Conservation (phyloP, 2,888 invertebrate genomes). For the Drosophila koepferae region DNA sequence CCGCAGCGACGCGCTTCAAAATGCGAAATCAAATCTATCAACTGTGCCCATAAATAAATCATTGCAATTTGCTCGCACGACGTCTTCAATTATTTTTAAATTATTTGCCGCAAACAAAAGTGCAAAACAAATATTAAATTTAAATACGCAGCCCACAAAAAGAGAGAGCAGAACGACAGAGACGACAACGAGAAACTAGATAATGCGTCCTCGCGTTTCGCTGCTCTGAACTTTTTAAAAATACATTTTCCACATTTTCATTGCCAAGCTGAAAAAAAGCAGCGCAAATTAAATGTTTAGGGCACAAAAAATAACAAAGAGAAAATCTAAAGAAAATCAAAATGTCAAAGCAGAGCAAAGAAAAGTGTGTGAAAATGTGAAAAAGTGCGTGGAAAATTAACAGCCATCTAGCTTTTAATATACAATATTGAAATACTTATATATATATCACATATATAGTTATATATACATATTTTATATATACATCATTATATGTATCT, state of each 20-base stretch:
- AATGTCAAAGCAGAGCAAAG: conserved; percentile 12
- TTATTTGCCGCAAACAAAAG: conserved; percentile 21
- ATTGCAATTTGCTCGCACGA: conserved; percentile 24
- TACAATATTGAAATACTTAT: neutral
- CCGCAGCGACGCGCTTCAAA: conserved; percentile 31
- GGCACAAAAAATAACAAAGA: conserved; percentile 32
- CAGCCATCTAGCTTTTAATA: conserved; percentile 29
- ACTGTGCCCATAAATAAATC: conserved; percentile 54
- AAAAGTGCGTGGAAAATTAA: conserved; percentile 37
- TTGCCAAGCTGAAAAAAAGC: conserved; percentile 57
- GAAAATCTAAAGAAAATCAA: conserved; percentile 7
- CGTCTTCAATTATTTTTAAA: conserved; percentile 47
- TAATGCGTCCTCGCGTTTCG: conserved; percentile 35
- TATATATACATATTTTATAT: conserved; percentile 1
- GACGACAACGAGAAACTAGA: conserved; percentile 14
- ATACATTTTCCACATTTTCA: conserved; percentile 73
- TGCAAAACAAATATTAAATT: conserved; percentile 31
- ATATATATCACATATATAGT: too few relatives aligned
- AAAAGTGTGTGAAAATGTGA: conserved; percentile 39
- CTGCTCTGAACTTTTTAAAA: conserved; percentile 53
- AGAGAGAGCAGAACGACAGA: neutral
- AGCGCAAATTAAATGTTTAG: conserved; percentile 63
- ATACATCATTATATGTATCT: conserved; percentile 11
- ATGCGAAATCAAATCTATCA: conserved; percentile 46
- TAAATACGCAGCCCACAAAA: conserved; percentile 28